Percentiles rank a stretch among this genome's conserved stretches.
These are phyloP conservation scores for Pterocles burchelli DNA, from an alignment of 2,113 vertebrate species.

Conservation along the genomic window DNA sequence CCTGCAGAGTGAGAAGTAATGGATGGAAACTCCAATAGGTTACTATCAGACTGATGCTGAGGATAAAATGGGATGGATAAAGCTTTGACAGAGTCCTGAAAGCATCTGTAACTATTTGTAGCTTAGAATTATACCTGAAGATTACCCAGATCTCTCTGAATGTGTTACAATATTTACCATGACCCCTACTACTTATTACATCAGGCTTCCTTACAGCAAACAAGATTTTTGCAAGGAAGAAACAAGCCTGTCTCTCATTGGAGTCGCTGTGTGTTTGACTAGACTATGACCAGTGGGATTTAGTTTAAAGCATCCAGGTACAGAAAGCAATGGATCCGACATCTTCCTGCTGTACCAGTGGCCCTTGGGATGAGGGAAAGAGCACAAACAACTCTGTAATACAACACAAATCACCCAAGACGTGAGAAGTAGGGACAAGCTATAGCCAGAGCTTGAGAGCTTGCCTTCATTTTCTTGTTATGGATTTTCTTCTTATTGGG, in stretches of 20 bases:
- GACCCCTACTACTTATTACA: neutral
- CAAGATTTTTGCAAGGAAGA: neutral
- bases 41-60: conserved; percentile 1
- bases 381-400: neutral
- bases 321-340: neutral
- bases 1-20: conserved; percentile 16
- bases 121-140: neutral
- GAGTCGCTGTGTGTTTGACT: neutral
- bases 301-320: neutral
- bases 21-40: neutral
- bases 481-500: neutral
- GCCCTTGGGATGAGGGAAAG: neutral
- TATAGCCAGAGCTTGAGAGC: neutral
- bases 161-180: neutral
- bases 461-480: neutral
- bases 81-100: conserved; percentile 16
- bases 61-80: conserved; percentile 25
- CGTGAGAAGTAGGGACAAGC: neutral
- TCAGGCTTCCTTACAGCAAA: neutral
- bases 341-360: neutral
- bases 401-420: neutral
- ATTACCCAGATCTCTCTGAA: neutral
- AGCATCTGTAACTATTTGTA: neutral
- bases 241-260: neutral
- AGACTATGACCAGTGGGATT: neutral